Evolutionary conservation across 2,888 invertebrate genomes (phyloP), one percentile per base, ranked within the genome.

Genomic region (Amiota mariae): DNA sequence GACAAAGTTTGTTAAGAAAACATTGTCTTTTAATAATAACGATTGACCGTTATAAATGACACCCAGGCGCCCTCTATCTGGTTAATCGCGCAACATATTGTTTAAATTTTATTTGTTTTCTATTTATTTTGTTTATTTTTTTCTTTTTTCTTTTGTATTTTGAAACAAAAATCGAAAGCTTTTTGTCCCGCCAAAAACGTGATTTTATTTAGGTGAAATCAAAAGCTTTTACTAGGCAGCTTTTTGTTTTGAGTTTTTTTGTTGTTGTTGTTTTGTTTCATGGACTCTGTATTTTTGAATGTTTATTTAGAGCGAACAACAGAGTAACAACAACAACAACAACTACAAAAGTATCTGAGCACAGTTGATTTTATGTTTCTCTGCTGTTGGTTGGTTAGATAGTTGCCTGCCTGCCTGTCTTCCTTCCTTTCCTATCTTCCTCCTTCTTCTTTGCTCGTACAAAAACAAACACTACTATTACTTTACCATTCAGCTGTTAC

Each of bases 251-350:
- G 24, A 11, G 3, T 36, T 36, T 36, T 18, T 63, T 63, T 36
- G n/a, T n/a, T n/a, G n/a, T n/a, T n/a, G n/a, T 36, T 36, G 36
- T 63, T 61, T 18, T 20, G 15, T 61, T 18, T 18, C 61, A 6
- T 59, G 68, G 54, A 24, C 70, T 68, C 61, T 59, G 8, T 36
- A 36, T 36, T 36, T 36, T 74, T 73, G 76, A 73, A 81, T 85
- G 85, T 81, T 86, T 79, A 79, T 85, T 85, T 78, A 78, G 81
- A 83, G 81, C 81, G 81, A 24, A 49, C 10, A 13, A 56, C 13
- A 15, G 6, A 63, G 24, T 76, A 48, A 48, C 70, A 73, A 75
- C 70, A 73, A 72, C 67, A 71, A 36, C 70, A 15, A 18, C 70
- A 46, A 59, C 70, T 15, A 15, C 12, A 47, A 47, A 54, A 51